A percentile compares a stretch with the other conserved stretches of the same genome.
Evolutionary conservation across 1,140 invertebrate genomes (phyloP).

Genomic region (Brevipalpus yothersi): DNA sequence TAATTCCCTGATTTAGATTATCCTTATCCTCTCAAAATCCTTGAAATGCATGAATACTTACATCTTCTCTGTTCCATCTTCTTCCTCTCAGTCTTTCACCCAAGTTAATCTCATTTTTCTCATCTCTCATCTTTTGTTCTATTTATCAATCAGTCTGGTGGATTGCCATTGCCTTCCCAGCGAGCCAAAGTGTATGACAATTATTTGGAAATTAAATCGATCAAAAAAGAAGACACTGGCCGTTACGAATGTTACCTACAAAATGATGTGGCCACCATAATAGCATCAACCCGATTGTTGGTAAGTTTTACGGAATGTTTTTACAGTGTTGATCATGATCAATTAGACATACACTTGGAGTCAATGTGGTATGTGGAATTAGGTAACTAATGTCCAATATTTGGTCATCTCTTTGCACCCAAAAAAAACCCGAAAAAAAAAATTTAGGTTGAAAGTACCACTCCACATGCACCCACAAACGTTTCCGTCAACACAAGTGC

Average conservation of each 20-base stretch:
- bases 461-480: constrained; percentile 86
- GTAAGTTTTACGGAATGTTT: too few species aligned
- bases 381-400: neutral
- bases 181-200: constrained; percentile 48
- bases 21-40: too few species aligned
- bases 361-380: too few species aligned
- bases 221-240: constrained; percentile 69
- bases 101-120: neutral
- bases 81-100: neutral
- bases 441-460: constrained; percentile 38
- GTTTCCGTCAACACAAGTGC: constrained; percentile 55
- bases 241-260: constrained; percentile 79
- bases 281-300: constrained; percentile 51
- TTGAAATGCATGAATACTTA: too few species aligned
- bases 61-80: too few species aligned
- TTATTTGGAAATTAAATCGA: constrained; percentile 67
- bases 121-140: neutral
- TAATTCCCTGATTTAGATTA: too few species aligned
- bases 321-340: too few species aligned
- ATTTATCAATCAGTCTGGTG: constrained; percentile 36
- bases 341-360: too few species aligned
- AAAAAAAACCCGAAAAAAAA: too few species aligned
- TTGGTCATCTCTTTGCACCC: neutral
- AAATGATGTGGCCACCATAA: constrained; percentile 80
- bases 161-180: constrained; percentile 46